Evolutionary conservation across 37 sponge, comb jelly and placozoan genomes (phyloP), one percentile per base, ranked within the genome.

Genomic region (Diacarnus erythraeanus): DNA sequence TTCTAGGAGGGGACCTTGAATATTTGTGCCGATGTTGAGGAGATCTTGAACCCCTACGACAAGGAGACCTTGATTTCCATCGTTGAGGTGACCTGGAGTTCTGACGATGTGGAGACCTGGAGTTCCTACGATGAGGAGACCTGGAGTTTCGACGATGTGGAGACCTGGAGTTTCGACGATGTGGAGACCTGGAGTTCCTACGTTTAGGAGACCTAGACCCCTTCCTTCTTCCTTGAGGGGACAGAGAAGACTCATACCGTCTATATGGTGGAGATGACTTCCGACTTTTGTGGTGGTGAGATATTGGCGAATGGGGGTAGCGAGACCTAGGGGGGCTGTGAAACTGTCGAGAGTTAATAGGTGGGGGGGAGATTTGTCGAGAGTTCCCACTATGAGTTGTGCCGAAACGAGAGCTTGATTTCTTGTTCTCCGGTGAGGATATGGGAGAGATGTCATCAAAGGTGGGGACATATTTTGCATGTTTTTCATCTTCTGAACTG

Each of bases 401-500:
- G 39, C 36, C 38, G 29, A 26, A 56, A 17, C 23, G 47, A 20
- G 37, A 59, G 22, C 38, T 21, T 26, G 38, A 59, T 5, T 42
- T 40, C 20, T 33, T 76, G 65, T 38, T 23, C n/a, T 64, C 77
- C 23, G 77, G 74, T 22, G 74, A 74, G 0, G 71, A 69, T 27
- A 71, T 71, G 44, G 81, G 64, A 18, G 83, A 75, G 51, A 83
- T 83, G 25, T 83, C 83, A 65, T 75, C 83, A 67, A 61, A 83
- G 58, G 54, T 42, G 2, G 82, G 64, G 51, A 4, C 51, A 79
- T 35, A 57, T 71, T 23, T 71, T 12, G 38, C 3, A 71, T 23
- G 23, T 42, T 4, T 8, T 1, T 56, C 36, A 22, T 74, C 74
- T 9, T 47, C 74, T 74, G 42, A 42, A 42, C 57, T 35, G 2